Base-by-base conservation (phyloP, 2,113 vertebrate species). In the Capreolus pygargus region DNA sequence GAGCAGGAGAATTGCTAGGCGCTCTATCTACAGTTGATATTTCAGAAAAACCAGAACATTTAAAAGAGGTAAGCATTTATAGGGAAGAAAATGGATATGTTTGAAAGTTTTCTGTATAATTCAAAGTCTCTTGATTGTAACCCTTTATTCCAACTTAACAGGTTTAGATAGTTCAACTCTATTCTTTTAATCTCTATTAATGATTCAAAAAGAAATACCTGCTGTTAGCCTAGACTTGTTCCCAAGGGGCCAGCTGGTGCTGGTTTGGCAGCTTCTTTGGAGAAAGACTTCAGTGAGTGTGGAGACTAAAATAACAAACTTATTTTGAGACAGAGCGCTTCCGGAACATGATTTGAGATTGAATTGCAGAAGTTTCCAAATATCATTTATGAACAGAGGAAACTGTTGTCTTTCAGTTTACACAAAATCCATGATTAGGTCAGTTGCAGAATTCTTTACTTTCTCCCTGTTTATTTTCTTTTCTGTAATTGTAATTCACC, bases 241-340 rank as follows among this genome's bases (percentile, higher is more conserved):
- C 95, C 64, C 54, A 93, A 96, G 94, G 30, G 91, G 83, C 90
- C 97, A 97, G 94, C 94, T 98, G 89, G 97, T 96, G 57, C 92
- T 90, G 76, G 43, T 92, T 98, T 98, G 98, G 98, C 97, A 96
- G 84, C 55, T 83, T 97, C 78, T 70, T 84, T 95, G 47, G 89
- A 97, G 90, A 97, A 92, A 96, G 88, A 70, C 86, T 98, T 98
- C 88, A 60, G 10, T 96, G 92, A 96, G 21, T 52, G 55, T 89
- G 61, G 85, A 97, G 55, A 97, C 85, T 94, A 93, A 97, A 98
- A 98, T 97, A 98, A 95, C 84, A 79, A 96, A 79, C 52, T 86
- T 97, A 57, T 97, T 98, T 98, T 94, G 92, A 89, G 93, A 79
- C 39, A n/a, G 50, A 96, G 50, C 83, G 15, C 70, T 96, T 97